A percentile compares a stretch with the other conserved stretches of the same genome.
Evolutionary conservation across 2,113 vertebrate species (phyloP).

Genomic region (Melanostigma gelatinosum): DNA sequence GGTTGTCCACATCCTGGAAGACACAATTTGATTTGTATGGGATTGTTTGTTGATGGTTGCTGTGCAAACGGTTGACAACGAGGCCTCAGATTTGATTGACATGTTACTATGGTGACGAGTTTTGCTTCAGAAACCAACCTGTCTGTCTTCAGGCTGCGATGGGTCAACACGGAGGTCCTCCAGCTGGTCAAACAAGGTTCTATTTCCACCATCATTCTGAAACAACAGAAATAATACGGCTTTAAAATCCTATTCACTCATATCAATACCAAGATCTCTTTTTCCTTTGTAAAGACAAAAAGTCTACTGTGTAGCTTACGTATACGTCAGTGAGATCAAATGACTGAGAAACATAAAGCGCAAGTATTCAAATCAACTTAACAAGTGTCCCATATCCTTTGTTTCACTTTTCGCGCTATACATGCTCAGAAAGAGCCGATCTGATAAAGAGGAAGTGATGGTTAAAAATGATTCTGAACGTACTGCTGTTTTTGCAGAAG

Average conservation of each 20-base stretch:
- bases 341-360: neutral
- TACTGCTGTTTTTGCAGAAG: constrained; percentile 61
- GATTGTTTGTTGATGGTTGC: neutral
- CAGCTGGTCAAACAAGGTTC: constrained; percentile 74
- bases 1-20: constrained; percentile 73
- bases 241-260: neutral
- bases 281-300: neutral
- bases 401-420: constrained; percentile 27
- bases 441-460: constrained; percentile 33
- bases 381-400: neutral
- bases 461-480: neutral
- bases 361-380: neutral
- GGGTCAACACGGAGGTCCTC: constrained; percentile 68
- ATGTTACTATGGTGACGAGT: neutral
- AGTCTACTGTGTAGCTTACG: neutral
- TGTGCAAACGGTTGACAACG: neutral
- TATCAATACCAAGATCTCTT: neutral
- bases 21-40: neutral
- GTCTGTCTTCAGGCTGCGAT: constrained; percentile 30
- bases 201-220: constrained; percentile 62
- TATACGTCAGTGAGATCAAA: neutral
- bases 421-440: neutral
- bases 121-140: constrained; percentile 55
- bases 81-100: neutral
- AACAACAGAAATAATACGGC: constrained; percentile 10